These are phyloP conservation scores for Antigone vipio DNA, from an alignment of 2,113 vertebrate species.

Conservation along the genomic window DNA sequence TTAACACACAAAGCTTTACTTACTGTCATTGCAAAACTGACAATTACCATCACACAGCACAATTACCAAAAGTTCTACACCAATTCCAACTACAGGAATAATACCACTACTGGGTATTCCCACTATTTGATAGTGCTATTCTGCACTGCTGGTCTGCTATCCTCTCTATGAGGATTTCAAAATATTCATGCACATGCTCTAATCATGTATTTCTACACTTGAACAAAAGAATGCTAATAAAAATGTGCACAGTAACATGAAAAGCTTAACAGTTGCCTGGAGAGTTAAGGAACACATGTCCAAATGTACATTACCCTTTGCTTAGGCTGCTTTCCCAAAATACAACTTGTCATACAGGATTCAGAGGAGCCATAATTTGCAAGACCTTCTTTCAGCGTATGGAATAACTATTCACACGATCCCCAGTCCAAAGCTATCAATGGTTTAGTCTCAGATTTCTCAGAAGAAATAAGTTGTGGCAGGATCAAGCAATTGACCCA, in stretches of 20 bases:
- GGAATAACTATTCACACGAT: not conserved
- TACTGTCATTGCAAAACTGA: not conserved
- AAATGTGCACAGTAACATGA: not conserved
- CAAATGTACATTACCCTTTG: not conserved
- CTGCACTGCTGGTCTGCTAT: not conserved
- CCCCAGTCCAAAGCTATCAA: not conserved
- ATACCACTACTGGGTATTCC: not conserved
- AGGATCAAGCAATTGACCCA: slow-evolving; percentile 26
- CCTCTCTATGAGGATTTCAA: not conserved
- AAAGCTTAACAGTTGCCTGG: not conserved
- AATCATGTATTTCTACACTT: not conserved
- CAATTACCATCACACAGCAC: not conserved
- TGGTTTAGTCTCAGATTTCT: not conserved
- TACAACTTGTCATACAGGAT: not conserved
- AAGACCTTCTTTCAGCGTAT: not conserved
- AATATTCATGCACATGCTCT: not conserved
- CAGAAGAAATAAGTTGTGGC: not conserved
- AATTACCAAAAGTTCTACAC: not conserved
- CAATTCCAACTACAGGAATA: not conserved
- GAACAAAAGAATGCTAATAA: not conserved
- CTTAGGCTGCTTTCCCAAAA: slow-evolving; percentile 1
- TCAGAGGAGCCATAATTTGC: slow-evolving; percentile 1
- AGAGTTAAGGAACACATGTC: slow-evolving; percentile 18
- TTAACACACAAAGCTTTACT: not conserved
- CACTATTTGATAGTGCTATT: not conserved